Conservation (phyloP, 2,888 invertebrate species). For the Mechanitis mazaeus region DNA sequence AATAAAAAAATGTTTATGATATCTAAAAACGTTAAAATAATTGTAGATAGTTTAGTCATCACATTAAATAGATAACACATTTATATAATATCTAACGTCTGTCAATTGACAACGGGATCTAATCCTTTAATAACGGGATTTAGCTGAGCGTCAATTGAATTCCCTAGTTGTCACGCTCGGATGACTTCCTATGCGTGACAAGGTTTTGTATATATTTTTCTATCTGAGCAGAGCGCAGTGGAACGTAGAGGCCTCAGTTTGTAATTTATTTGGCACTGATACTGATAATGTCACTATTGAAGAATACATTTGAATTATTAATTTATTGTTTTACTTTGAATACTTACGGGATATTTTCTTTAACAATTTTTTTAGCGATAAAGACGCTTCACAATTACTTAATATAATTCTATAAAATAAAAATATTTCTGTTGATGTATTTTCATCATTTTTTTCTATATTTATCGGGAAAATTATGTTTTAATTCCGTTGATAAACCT, state of each 20-base stretch:
- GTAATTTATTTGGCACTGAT: too few species aligned
- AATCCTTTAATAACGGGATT: constrained; percentile 20
- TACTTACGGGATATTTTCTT: too few species aligned
- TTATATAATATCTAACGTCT: background rate
- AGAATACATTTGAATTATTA: too few species aligned
- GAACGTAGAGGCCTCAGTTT: background rate
- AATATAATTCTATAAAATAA: too few species aligned
- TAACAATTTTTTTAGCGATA: too few species aligned
- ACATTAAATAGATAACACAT: too few species aligned
- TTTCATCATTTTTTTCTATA: too few species aligned
- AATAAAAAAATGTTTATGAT: background rate
- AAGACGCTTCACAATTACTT: too few species aligned
- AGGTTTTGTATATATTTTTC: constrained; percentile 13
- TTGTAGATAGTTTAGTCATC: too few species aligned
- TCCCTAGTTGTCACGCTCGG: constrained; percentile 23
- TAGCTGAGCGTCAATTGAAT: constrained; percentile 16
- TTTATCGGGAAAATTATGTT: background rate
- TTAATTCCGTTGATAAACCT: background rate
- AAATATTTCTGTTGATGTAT: too few species aligned
- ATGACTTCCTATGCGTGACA: constrained; percentile 23
- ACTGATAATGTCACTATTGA: too few species aligned
- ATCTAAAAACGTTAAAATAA: background rate
- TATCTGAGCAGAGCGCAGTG: constrained; percentile 4
- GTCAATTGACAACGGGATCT: constrained; percentile 7
- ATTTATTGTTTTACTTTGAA: too few species aligned